Percentiles rank a stretch among this genome's conserved stretches.
phyloP scores from a whole-genome alignment of 2,888 invertebrate species.

The Pycnomerus fuliginosus region DNA sequence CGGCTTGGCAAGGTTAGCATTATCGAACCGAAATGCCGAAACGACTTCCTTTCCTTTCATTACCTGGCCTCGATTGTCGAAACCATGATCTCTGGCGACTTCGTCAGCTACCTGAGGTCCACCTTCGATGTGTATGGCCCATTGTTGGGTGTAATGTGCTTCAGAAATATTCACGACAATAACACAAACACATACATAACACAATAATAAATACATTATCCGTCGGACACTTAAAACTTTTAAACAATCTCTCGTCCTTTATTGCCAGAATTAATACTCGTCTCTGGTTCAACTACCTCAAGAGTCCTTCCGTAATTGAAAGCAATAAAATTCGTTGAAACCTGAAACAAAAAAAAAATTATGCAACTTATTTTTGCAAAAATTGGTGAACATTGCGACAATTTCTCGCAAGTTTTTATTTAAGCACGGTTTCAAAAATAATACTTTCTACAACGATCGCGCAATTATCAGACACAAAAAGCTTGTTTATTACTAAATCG shows the following conservation, averaged over 20 bases:
- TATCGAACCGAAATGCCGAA: slow-evolving; percentile 26
- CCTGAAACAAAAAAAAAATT: slow-evolving; percentile 20
- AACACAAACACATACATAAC: slow-evolving; percentile 34
- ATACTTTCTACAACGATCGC: no score
- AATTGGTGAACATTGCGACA: no score
- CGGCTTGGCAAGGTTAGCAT: slow-evolving; percentile 18
- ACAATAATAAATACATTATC: slow-evolving; percentile 41
- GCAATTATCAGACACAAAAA: no score
- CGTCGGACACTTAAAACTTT: slow-evolving; percentile 20
- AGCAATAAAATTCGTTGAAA: slow-evolving; percentile 25
- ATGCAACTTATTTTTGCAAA: slow-evolving; percentile 7
- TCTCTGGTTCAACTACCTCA: slow-evolving; percentile 17
- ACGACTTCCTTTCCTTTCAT: slow-evolving; percentile 47
- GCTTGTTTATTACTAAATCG: no score
- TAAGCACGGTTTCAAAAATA: no score
- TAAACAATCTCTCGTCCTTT: background rate
- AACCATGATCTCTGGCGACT: slow-evolving; percentile 80
- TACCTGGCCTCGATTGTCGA: slow-evolving; percentile 83
- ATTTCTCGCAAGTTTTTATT: no score
- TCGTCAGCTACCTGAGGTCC: slow-evolving; percentile 65
- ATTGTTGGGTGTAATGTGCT: slow-evolving; percentile 74
- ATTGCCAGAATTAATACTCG: slow-evolving; percentile 8
- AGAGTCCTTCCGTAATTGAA: slow-evolving; percentile 18
- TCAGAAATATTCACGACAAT: slow-evolving; percentile 32
- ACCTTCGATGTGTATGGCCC: slow-evolving; percentile 81